Conservation (phyloP, 2,797 vertebrate genomes). For the Clamator glandarius region DNA sequence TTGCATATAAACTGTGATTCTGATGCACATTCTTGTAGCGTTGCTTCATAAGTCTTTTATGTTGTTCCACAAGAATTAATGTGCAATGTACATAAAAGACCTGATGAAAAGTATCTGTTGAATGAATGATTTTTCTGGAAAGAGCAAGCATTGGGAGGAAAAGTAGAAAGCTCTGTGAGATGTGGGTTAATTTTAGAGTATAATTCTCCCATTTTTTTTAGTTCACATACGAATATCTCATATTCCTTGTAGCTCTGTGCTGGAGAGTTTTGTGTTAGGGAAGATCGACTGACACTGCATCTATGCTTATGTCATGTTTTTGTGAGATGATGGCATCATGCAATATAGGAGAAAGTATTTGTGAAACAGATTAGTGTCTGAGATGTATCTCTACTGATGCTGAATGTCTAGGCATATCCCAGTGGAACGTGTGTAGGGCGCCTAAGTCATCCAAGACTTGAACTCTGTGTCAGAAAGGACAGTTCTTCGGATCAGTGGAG, state of each 20-base stretch:
- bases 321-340: not conserved
- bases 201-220: not conserved
- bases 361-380: not conserved
- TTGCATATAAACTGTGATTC: conserved; percentile 17
- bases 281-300: not conserved
- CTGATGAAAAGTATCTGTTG: not conserved
- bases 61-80: not conserved
- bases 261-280: not conserved
- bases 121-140: not conserved
- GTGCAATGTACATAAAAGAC: not conserved
- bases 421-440: not conserved
- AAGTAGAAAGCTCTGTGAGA: not conserved
- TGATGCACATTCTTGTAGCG: not conserved
- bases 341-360: not conserved
- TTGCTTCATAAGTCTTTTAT: not conserved
- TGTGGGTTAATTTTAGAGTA: not conserved
- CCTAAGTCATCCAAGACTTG: not conserved
- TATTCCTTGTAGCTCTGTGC: not conserved
- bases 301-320: not conserved
- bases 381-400: not conserved
- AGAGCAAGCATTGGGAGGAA: not conserved
- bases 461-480: not conserved
- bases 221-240: accelerated
- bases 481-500: not conserved
- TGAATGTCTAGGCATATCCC: not conserved